phyloP scores from a whole-genome alignment of 2,888 invertebrate genomes.

The Eulithis testata region DNA sequence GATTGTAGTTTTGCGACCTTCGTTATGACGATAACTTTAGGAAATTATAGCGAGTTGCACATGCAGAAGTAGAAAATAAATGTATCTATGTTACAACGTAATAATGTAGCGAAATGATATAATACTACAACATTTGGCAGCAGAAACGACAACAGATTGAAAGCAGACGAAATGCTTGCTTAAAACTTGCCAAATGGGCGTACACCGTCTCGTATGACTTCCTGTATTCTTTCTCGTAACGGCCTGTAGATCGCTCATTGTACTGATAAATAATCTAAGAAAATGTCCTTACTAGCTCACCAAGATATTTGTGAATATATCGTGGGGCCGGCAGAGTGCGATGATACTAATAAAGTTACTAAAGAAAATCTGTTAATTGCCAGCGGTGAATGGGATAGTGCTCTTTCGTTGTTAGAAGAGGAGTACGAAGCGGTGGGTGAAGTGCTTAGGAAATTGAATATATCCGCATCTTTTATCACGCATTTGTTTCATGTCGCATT shows the following conservation, averaged over 20 bases:
- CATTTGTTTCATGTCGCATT: slow-evolving; percentile 20
- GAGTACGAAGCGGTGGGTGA: slow-evolving; percentile 38
- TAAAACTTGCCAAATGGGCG: slow-evolving; percentile 57
- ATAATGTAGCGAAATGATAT: slow-evolving; percentile 23
- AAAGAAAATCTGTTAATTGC: slow-evolving; percentile 24
- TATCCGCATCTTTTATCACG: slow-evolving; percentile 18
- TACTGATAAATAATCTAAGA: slow-evolving; percentile 33
- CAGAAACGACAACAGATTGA: slow-evolving; percentile 47
- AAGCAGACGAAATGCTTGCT: slow-evolving; percentile 45
- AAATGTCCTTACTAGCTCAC: slow-evolving; percentile 41
- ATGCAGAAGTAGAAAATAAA: slow-evolving; percentile 1
- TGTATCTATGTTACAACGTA: slow-evolving; percentile 7
- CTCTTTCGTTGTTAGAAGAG: slow-evolving; percentile 34
- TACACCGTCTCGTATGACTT: slow-evolving; percentile 45
- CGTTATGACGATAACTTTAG: slow-evolving; percentile 4
- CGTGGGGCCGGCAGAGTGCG: slow-evolving; percentile 35
- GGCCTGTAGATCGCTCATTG: slow-evolving; percentile 52
- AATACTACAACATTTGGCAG: slow-evolving; percentile 51
- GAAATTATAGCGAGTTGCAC: slow-evolving; percentile 13
- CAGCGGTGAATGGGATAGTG: slow-evolving; percentile 28
- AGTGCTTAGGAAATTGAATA: slow-evolving; percentile 6
- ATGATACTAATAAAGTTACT: slow-evolving; percentile 23
- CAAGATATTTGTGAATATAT: slow-evolving; percentile 36
- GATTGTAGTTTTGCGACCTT: slow-evolving; percentile 5
- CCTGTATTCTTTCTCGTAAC: slow-evolving; percentile 53